phyloP scores from a whole-genome alignment of 2,113 vertebrate species.

The Hemibagrus wyckioides region DNA sequence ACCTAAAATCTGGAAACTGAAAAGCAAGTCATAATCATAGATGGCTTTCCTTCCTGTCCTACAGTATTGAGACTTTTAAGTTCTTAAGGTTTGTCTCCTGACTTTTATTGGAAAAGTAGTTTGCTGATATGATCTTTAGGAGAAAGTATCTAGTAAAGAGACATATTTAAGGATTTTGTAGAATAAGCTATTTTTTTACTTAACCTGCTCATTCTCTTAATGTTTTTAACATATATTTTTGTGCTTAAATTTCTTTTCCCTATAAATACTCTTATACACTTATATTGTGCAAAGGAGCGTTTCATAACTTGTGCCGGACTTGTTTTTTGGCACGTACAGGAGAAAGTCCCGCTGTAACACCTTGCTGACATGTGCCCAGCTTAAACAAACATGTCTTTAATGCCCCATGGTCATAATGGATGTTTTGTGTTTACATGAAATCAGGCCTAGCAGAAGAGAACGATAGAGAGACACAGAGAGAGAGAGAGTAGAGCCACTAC shows the following conservation, averaged over 20 bases:
- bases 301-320: not conserved
- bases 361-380: conserved; percentile 36
- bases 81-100: not conserved
- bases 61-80: conserved; percentile 20
- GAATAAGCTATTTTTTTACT: not conserved
- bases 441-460: conserved; percentile 38
- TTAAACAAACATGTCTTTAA: conserved; percentile 49
- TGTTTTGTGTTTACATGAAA: conserved; percentile 56
- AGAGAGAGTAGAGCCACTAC: conserved; percentile 30
- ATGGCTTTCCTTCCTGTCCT: conserved; percentile 41
- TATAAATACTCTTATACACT: no score
- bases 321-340: conserved; percentile 32
- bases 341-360: conserved; percentile 9
- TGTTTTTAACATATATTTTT: not conserved
- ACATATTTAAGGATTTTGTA: not conserved
- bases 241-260: not conserved
- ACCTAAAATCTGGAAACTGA: conserved; percentile 22
- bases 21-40: conserved; percentile 33
- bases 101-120: conserved; percentile 19
- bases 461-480: conserved; percentile 19
- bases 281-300: not conserved
- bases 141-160: not conserved
- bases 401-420: conserved; percentile 44
- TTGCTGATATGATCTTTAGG: not conserved
- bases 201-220: not conserved